phyloP scores from a whole-genome alignment of 2,888 invertebrate genomes.

The Lycaena phlaeas region DNA sequence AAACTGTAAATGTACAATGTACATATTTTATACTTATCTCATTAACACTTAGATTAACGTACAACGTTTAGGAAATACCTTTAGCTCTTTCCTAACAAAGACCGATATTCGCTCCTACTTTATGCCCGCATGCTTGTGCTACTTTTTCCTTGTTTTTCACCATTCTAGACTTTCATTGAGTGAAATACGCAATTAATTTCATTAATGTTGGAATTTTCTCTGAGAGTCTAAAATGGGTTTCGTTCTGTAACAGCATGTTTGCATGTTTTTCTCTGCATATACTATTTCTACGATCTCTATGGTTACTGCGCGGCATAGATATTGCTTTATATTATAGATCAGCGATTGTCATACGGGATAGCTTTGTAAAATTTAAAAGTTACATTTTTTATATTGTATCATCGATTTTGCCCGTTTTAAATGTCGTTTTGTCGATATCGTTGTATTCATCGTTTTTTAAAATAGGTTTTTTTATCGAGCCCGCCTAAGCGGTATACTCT shows the following conservation, averaged over 20 bases:
- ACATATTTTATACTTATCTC: not conserved
- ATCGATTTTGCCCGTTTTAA: slow-evolving; percentile 46
- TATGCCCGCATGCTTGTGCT: slow-evolving; percentile 61
- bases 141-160: slow-evolving; percentile 35
- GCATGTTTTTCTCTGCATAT: slow-evolving; percentile 66
- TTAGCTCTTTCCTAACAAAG: not conserved
- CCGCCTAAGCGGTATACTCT: slow-evolving; percentile 56
- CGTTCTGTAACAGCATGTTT: slow-evolving; percentile 37
- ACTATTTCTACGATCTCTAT: slow-evolving; percentile 72
- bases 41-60: no score
- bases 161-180: slow-evolving; percentile 40
- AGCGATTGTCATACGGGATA: slow-evolving; percentile 46
- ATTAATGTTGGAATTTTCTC: slow-evolving; percentile 15
- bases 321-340: slow-evolving; percentile 63
- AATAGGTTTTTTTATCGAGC: slow-evolving; percentile 41
- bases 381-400: slow-evolving; percentile 23
- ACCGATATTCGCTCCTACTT: slow-evolving; percentile 59
- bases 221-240: slow-evolving; percentile 43
- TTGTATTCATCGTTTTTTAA: slow-evolving; percentile 53
- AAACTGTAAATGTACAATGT: no score
- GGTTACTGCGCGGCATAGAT: slow-evolving; percentile 73
- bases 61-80: no score
- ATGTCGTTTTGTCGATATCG: slow-evolving; percentile 59
- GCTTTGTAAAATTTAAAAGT: slow-evolving; percentile 46
- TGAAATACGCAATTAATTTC: slow-evolving; percentile 16